Base-by-base conservation (phyloP, 2,888 invertebrate species). In the Drosophila longiperda region DNA sequence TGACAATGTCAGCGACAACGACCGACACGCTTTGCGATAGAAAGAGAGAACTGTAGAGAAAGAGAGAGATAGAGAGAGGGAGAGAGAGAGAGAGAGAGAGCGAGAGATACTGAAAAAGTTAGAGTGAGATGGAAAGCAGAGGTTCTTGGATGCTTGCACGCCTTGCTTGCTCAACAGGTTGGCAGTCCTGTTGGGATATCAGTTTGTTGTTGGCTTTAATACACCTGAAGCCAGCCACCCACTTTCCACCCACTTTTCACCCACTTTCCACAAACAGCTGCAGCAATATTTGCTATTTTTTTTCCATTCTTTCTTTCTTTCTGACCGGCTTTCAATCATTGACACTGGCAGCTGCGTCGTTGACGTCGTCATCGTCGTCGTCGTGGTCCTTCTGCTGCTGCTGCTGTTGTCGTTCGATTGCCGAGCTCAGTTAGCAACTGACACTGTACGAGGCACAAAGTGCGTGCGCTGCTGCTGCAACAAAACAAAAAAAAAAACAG, bases 371-470 rank as follows among this genome's bases (percentile, higher is more conserved):
- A 15, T 38, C 36, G 17, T 33, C 33, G 15, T 7, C 29, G 29
- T 29, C 29, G 29, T 29, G 29, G 8, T 38, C 38, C 17, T 38
- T 17, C n/a, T 20, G 23, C 29, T 66, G 66, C 53, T 32, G 59
- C 20, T 26, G 15, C 23, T 68, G 57, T 38, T 32, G 58, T 45
- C 50, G 20, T 52, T 36, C 48, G 65, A 36, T 23, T 40, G 42
- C 26, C 12, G 55, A 59, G 59, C 68, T 86, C 86, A 84, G 88
- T 84, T 86, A 71, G 62, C 75, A 73, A 69, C 73, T 78, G 86
- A 78, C 86, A 75, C 40, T 76, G 86, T 66, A 70, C 60, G 74
- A 76, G 76, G 80, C 74, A 70, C 70, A 85, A 88, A 80, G 88
- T 84, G 78, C 78, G 87, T 84, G 78, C 73, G 72, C 75, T 68